Evolutionary conservation across 2,113 vertebrate species (phyloP).

Genomic region (Mus spicilegus): DNA sequence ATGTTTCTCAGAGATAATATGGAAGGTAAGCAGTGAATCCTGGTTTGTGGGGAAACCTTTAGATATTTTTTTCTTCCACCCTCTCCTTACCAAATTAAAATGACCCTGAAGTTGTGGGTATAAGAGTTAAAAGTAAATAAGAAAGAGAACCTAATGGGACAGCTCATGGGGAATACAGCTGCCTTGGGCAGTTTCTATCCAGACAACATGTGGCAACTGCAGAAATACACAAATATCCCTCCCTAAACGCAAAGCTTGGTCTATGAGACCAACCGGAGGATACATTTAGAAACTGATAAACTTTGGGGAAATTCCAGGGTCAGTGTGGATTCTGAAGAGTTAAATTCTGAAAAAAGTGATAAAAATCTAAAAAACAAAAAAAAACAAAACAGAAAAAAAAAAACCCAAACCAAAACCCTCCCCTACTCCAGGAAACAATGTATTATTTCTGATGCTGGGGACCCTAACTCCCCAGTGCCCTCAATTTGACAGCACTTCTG

Average conservation of each 20-base stretch:
- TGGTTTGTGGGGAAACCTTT: not conserved
- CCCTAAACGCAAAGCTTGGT: not conserved
- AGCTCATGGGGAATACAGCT: not conserved
- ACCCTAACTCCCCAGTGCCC: not conserved
- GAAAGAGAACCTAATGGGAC: not conserved
- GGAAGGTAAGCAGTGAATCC: not conserved
- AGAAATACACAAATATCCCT: not conserved
- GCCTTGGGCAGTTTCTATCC: not conserved
- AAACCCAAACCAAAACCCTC: too few relatives aligned
- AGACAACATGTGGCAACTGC: not conserved
- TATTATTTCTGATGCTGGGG: not conserved
- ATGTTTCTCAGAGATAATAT: not conserved
- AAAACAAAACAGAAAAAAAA: too few relatives aligned
- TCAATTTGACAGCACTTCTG: not conserved
- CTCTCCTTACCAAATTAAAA: not conserved
- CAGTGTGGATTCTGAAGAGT: not conserved
- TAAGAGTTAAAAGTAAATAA: not conserved
- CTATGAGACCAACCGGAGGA: not conserved
- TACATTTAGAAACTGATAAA: constrained; percentile 22
- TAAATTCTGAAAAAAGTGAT: constrained; percentile 18
- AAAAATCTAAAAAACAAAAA: not conserved
- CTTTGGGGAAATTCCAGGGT: not conserved
- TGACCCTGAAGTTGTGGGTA: not conserved
- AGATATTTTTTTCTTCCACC: not conserved
- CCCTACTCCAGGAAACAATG: not conserved